Percentiles rank a stretch among this genome's conserved stretches.
These are phyloP conservation scores for Ophiodon elongatus DNA, from an alignment of 2,113 vertebrate genomes.

Conservation along the genomic window DNA sequence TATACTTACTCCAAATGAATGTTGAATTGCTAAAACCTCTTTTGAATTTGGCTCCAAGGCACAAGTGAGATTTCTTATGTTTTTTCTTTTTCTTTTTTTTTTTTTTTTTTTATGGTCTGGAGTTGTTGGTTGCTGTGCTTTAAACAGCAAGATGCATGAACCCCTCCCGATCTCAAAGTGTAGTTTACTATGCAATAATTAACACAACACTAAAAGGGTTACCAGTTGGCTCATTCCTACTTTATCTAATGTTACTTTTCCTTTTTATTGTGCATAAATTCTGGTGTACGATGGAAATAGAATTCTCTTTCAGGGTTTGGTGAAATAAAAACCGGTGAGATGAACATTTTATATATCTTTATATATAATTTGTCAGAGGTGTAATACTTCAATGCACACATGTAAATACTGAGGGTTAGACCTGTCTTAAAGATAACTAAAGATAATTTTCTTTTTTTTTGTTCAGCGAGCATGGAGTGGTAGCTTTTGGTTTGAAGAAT, in stretches of 20 bases:
- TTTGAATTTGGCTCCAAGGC: slow-evolving; percentile 47
- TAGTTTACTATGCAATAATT: slow-evolving; percentile 83
- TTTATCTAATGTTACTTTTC: slow-evolving; percentile 37
- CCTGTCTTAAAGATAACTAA: slow-evolving; percentile 30
- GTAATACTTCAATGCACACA: slow-evolving; percentile 54
- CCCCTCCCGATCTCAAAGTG: slow-evolving; percentile 60
- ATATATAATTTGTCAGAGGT: slow-evolving; percentile 40
- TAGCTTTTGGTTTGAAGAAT: slow-evolving; percentile 62
- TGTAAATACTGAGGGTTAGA: slow-evolving; percentile 71
- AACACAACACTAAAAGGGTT: slow-evolving; percentile 60
- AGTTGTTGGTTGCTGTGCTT: slow-evolving; percentile 49
- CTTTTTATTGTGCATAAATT: slow-evolving; percentile 49
- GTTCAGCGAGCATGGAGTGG: slow-evolving; percentile 67
- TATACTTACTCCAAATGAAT: slow-evolving; percentile 58
- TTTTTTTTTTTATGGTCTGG: slow-evolving; percentile 7
- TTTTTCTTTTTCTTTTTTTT: neutral
- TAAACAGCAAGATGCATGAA: slow-evolving; percentile 54
- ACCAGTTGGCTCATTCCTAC: slow-evolving; percentile 32
- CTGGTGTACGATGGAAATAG: slow-evolving; percentile 32
- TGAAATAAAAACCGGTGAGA: slow-evolving; percentile 3
- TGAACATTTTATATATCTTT: slow-evolving; percentile 60
- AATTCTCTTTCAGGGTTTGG: slow-evolving; percentile 38
- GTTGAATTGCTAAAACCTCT: slow-evolving; percentile 58
- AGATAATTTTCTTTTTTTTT: neutral
- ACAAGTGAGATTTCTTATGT: slow-evolving; percentile 53